Percentiles rank a stretch among this genome's conserved stretches.
Conservation (phyloP, 2,797 vertebrate species). For the Chelidonichthys spinosus region DNA sequence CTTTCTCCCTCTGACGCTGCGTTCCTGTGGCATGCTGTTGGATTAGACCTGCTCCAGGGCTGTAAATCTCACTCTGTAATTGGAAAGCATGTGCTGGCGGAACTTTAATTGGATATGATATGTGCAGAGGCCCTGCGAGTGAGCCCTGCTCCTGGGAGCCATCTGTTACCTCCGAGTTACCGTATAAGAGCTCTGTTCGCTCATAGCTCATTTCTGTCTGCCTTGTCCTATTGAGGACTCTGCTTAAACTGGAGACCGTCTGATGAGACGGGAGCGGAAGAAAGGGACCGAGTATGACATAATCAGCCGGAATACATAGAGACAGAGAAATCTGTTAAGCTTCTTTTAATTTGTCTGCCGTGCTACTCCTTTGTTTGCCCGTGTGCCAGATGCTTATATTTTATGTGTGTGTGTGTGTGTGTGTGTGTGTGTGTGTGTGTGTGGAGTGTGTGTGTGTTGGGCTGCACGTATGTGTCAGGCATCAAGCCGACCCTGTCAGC, state of each 20-base stretch:
- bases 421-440: neutral
- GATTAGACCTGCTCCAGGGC: slow-evolving; percentile 75
- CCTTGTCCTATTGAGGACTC: neutral
- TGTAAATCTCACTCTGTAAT: slow-evolving; percentile 82
- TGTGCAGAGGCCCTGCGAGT: slow-evolving; percentile 68
- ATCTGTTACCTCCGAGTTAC: slow-evolving; percentile 77
- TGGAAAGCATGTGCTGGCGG: slow-evolving; percentile 80
- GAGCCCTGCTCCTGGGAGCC: slow-evolving; percentile 72
- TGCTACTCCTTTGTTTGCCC: neutral
- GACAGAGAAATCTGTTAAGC: slow-evolving; percentile 3
- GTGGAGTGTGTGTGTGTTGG: neutral
- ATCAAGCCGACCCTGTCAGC: neutral
- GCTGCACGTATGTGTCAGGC: slow-evolving; percentile 23
- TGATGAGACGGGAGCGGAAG: neutral
- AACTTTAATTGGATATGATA: slow-evolving; percentile 86
- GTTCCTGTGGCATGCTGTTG: slow-evolving; percentile 57
- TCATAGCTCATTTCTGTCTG: slow-evolving; percentile 16
- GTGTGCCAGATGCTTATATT: neutral
- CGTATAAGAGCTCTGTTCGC: slow-evolving; percentile 42
- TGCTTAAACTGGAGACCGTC: neutral
- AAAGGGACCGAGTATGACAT: neutral
- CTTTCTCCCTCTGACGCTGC: slow-evolving; percentile 8
- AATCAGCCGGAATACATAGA: slow-evolving; percentile 15
- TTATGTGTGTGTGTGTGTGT: neutral
- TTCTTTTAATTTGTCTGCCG: slow-evolving; percentile 4